Percentiles rank a stretch among this genome's conserved stretches.
Evolutionary conservation across 2,888 invertebrate genomes (phyloP).

Genomic region (Chloroclystis v-ata): DNA sequence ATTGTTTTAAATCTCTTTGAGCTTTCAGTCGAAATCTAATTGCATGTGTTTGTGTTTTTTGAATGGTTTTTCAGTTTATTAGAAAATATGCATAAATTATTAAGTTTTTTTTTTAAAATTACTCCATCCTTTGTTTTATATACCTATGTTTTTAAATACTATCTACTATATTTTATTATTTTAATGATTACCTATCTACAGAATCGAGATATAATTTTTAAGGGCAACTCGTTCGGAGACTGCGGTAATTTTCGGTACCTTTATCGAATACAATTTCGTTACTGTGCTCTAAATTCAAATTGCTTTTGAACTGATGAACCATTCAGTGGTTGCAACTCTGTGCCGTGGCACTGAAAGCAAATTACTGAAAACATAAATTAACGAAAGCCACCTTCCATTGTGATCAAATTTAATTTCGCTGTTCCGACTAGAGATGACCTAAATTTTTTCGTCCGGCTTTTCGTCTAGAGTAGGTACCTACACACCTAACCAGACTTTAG

Average conservation of each 20-base stretch:
- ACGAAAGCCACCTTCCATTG: constrained; percentile 52
- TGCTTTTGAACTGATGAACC: neutral
- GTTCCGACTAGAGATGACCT: constrained; percentile 28
- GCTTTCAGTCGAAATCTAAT: constrained; percentile 9
- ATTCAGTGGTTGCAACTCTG: constrained; percentile 11
- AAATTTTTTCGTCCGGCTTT: neutral
- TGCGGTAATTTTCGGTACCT: too few relatives aligned
- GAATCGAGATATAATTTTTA: too few relatives aligned
- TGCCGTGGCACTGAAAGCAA: constrained; percentile 20
- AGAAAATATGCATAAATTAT: too few relatives aligned
- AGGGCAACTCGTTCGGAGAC: too few relatives aligned
- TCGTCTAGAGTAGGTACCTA: too few relatives aligned
- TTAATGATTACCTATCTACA: too few relatives aligned
- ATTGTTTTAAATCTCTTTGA: constrained; percentile 16
- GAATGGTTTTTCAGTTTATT: neutral
- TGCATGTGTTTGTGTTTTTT: constrained; percentile 3
- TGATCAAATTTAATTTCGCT: constrained; percentile 66
- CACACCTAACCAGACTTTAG: too few relatives aligned
- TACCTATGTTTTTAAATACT: too few relatives aligned
- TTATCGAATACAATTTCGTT: too few relatives aligned
- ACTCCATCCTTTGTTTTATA: too few relatives aligned
- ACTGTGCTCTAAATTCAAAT: neutral
- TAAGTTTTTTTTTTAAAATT: neutral
- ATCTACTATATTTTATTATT: too few relatives aligned
- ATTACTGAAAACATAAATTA: constrained; percentile 49